phyloP scores from a whole-genome alignment of 2,113 vertebrate species.

The Mustela lutreola region DNA sequence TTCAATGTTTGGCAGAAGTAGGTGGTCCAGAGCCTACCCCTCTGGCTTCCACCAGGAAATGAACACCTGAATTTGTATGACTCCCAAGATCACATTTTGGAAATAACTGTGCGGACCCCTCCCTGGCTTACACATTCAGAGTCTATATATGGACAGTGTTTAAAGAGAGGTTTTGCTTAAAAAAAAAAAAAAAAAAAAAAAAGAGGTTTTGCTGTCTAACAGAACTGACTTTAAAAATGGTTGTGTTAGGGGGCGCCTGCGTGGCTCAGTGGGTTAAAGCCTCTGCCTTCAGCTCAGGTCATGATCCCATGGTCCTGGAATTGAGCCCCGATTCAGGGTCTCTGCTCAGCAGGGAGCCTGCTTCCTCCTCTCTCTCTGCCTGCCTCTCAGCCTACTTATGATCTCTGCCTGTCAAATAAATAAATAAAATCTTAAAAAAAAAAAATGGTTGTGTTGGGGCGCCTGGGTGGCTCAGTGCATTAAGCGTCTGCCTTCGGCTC shows the following conservation, averaged over 20 bases:
- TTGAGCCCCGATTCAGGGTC: too few relatives aligned
- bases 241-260: not conserved
- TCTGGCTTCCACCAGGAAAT: not conserved
- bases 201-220: not conserved
- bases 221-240: not conserved
- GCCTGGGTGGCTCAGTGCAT: too few relatives aligned
- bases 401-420: too few relatives aligned
- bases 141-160: not conserved
- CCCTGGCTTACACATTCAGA: not conserved
- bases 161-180: not conserved
- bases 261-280: too few relatives aligned
- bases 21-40: not conserved
- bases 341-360: too few relatives aligned
- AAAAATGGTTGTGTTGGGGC: not conserved
- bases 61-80: not conserved
- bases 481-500: too few relatives aligned
- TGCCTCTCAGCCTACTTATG: too few relatives aligned
- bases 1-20: not conserved
- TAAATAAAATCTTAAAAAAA: not conserved
- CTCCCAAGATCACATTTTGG: not conserved
- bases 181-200: too few relatives aligned
- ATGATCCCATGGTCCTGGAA: too few relatives aligned
- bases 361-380: too few relatives aligned
- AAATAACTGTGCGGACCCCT: not conserved
- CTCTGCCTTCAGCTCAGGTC: too few relatives aligned